A percentile compares a stretch with the other conserved stretches of the same genome.
Evolutionary conservation across 2,113 vertebrate genomes (phyloP).

Genomic region (Phasianus colchicus): DNA sequence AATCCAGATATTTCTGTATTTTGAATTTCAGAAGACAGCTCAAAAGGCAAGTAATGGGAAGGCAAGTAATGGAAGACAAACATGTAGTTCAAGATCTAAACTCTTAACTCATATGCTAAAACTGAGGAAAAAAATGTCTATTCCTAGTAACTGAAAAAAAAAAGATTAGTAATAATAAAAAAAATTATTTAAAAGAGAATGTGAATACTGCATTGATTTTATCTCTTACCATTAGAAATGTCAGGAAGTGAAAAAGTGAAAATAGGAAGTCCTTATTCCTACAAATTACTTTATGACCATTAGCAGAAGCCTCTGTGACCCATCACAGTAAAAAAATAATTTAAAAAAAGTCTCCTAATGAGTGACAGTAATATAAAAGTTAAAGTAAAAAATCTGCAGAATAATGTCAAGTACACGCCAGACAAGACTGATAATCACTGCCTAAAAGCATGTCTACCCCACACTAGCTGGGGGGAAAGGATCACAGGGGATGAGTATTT

Average conservation of each 20-base stretch:
- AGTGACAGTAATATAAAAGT: constrained; percentile 54
- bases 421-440: not conserved
- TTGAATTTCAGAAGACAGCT: not conserved
- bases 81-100: not conserved
- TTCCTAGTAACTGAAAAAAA: not conserved
- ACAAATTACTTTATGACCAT: constrained; percentile 40
- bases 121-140: not conserved
- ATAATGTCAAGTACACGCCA: constrained; percentile 38
- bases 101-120: not conserved
- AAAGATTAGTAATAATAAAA: not conserved
- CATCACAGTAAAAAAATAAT: constrained; percentile 21
- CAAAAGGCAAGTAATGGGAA: constrained; percentile 16
- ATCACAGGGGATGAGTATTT: accelerated
- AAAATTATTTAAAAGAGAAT: constrained; percentile 20
- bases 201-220: not conserved
- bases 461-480: not conserved
- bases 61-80: not conserved
- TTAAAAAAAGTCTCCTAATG: constrained; percentile 24
- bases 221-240: not conserved
- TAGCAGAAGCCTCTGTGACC: constrained; percentile 44
- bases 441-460: constrained; percentile 4
- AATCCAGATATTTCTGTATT: not conserved
- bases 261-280: constrained; percentile 39
- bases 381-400: constrained; percentile 44
- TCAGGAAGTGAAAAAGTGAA: constrained; percentile 50